phyloP scores from a whole-genome alignment of 1,140 invertebrate species.

The Harlomillsia oculata region DNA sequence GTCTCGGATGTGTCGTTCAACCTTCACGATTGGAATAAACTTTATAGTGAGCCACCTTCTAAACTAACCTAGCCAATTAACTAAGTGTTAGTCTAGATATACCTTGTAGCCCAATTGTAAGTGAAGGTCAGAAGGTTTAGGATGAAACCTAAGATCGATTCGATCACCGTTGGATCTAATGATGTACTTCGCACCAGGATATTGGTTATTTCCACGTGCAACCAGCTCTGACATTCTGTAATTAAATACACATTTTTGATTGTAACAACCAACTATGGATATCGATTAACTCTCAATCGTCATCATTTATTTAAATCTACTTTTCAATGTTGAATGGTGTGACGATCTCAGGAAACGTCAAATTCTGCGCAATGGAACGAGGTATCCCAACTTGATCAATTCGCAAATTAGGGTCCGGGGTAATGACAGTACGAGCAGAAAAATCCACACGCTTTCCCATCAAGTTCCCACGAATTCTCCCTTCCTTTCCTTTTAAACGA shows the following conservation, averaged over 20 bases:
- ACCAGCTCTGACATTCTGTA: conserved; percentile 91
- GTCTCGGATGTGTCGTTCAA: conserved; percentile 94
- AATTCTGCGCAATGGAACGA: conserved; percentile 93
- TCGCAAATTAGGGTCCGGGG: conserved; percentile 95
- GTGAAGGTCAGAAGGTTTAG: conserved; percentile 95
- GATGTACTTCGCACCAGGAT: conserved; percentile 99
- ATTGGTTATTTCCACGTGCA: conserved; percentile 88
- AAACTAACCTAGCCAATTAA: no score
- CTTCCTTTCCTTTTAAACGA: conserved; percentile 87
- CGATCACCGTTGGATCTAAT: conserved; percentile 96
- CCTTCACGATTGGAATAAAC: conserved; percentile 41
- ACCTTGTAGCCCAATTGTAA: conserved; percentile 93
- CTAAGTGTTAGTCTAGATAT: no score
- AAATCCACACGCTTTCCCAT: conserved; percentile 99
- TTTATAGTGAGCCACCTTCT: not conserved
- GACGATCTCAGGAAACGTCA: conserved; percentile 98
- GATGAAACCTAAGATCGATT: conserved; percentile 96
- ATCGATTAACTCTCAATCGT: no score
- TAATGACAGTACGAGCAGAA: conserved; percentile 97
- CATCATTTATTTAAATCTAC: conserved; percentile 42
- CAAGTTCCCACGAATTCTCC: conserved; percentile 93
- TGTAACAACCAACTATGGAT: no score
- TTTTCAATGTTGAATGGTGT: conserved; percentile 98
- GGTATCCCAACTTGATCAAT: conserved; percentile 99
- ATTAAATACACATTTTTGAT: conserved; percentile 31